These are phyloP conservation scores for Montifringilla adamsi DNA, from an alignment of 2,113 vertebrate species.

Conservation along the genomic window DNA sequence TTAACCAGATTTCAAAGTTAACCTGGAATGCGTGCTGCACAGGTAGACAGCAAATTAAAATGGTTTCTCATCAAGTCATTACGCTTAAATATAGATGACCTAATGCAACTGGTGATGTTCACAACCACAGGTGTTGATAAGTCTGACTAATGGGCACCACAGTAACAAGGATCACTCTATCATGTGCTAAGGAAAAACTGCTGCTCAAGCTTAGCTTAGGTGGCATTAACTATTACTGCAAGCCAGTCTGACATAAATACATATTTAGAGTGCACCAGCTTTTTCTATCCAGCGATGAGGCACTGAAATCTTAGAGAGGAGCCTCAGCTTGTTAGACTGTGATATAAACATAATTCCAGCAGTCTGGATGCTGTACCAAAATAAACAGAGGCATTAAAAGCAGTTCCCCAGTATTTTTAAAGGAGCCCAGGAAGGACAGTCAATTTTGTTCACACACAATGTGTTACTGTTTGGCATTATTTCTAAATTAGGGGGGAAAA, in stretches of 20 bases:
- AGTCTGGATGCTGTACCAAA: constrained; percentile 39
- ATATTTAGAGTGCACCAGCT: neutral
- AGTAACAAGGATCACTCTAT: neutral
- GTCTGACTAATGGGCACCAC: neutral
- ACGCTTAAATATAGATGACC: neutral
- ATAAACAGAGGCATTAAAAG: constrained; percentile 51
- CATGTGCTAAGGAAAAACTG: neutral
- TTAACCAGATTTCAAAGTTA: neutral
- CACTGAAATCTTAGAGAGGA: constrained; percentile 26
- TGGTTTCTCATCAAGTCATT: neutral
- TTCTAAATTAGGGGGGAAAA: neutral
- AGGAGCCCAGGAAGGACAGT: neutral
- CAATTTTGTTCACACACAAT: neutral
- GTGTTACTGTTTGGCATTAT: neutral
- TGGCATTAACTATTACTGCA: neutral
- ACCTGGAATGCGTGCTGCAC: neutral
- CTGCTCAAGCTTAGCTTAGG: neutral
- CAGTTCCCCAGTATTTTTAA: constrained; percentile 26
- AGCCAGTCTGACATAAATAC: constrained; percentile 7
- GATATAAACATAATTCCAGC: constrained; percentile 40
- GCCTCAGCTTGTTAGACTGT: constrained; percentile 14
- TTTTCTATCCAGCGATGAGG: constrained; percentile 22
- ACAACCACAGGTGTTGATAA: neutral
- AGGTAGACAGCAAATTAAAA: neutral
- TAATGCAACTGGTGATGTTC: neutral